Conservation (phyloP, 2,113 vertebrate genomes). For the Rissa tridactyla region DNA sequence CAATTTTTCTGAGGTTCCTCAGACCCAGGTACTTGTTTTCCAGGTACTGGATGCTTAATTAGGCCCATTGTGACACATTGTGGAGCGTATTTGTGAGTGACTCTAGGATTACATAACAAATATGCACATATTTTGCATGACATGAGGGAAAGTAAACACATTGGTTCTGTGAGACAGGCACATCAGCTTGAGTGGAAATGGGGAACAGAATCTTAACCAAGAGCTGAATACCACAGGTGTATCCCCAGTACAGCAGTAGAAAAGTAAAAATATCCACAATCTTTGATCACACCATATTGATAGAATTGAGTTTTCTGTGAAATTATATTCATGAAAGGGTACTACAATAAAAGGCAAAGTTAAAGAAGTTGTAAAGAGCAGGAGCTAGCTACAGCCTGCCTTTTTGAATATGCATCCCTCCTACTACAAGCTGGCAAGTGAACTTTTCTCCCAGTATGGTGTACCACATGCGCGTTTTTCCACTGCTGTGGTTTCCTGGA, state of each 20-base stretch:
- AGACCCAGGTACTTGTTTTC: not conserved
- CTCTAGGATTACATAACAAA: not conserved
- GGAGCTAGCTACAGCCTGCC: not conserved
- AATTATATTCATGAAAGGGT: not conserved
- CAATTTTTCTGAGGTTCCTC: not conserved
- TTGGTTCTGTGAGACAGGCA: not conserved
- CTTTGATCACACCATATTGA: not conserved
- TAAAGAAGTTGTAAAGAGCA: not conserved
- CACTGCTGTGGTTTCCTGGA: not conserved
- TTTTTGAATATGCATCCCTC: conserved; percentile 3
- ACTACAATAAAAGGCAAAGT: not conserved
- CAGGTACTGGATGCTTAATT: not conserved
- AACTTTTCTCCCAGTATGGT: conserved; percentile 6
- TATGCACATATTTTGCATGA: not conserved
- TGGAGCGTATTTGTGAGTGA: not conserved
- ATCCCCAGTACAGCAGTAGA: not conserved
- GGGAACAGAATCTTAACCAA: not conserved
- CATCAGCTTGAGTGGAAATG: not conserved
- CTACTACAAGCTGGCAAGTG: conserved; percentile 6
- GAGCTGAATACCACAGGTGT: not conserved
- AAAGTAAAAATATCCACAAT: not conserved
- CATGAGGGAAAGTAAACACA: not conserved
- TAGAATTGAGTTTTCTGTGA: not conserved
- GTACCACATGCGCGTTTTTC: not conserved
- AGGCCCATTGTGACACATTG: not conserved